Base-by-base conservation (phyloP, 2,888 invertebrate species). In the Ornithoptera alexandrae region DNA sequence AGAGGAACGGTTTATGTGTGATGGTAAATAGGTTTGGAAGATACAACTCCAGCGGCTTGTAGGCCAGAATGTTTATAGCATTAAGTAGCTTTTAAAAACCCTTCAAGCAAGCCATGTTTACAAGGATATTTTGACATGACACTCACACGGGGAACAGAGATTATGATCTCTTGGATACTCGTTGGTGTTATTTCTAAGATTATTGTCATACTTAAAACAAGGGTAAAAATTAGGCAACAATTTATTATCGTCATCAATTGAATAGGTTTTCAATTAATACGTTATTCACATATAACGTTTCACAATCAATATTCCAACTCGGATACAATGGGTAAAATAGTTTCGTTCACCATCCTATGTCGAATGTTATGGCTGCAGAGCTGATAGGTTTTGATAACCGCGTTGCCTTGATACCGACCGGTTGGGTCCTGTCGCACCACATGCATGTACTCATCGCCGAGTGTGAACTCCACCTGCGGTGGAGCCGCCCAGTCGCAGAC, bases 401-500 rank as follows among this genome's bases (percentile, higher is more conserved):
- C 90, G 71, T 86, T 87, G 22, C 90, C 89, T 0, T 76, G 76
- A 74, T 78, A 90, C 15, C 79, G 77, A 0, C 86, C 85, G 0
- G 81, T 77, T 0, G 89, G 86, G 61, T 90, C 90, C 57, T 84
- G 84, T 3, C 90, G 84, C 1, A 88, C 81, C 0, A 91, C 86
- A 68, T 88, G 88, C 80, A 90, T 77, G 74, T 86, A 89, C 1
- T 87, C 88, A 64, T 91, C 90, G 0, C 86, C 87, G 4, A 90
- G 73, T 0, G 88, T 88, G 73, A 87, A 89, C 69, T 85, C 81
- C 0, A 90, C 88, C 63, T 85, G 85, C 0, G 90, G 90, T 0
- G 90, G 88, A 0, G 90, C 89, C 0, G 75, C 81, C 90, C 90
- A 90, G 74, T 91, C 91, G 77, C 90, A 91, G 0, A 90, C 89